Evolutionary conservation across 53 echinoderm and acorn worm genomes (phyloP).

Genomic region (Astropecten irregularis): DNA sequence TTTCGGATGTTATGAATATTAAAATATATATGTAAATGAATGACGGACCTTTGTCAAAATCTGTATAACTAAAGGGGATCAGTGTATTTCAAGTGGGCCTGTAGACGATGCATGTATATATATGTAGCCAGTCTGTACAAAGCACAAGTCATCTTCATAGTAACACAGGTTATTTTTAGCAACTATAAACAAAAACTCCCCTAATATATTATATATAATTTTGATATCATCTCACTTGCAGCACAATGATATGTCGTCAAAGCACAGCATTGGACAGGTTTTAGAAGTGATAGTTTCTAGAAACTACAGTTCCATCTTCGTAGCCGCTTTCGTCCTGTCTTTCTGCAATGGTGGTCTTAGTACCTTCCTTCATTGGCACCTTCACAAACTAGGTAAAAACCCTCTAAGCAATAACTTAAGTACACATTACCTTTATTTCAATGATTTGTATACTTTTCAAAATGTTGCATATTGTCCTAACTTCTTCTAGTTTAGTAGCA

Average conservation of each 20-base stretch:
- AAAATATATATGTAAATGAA: no score
- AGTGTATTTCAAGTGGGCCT: no score
- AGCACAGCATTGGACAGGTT: neutral
- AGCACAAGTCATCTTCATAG: no score
- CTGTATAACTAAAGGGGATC: no score
- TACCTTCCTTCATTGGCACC: conserved; percentile 47
- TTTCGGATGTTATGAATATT: no score
- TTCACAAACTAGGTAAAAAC: conserved; percentile 40
- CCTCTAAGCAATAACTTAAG: neutral
- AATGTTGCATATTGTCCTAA: neutral
- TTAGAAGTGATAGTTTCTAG: neutral
- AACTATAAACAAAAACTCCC: no score
- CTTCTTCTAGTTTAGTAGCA: no score
- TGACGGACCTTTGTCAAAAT: no score
- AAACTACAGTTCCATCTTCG: conserved; percentile 39
- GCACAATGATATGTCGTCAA: conserved; percentile 43
- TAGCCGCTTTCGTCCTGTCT: conserved; percentile 48
- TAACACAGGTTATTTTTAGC: no score
- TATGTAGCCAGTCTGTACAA: no score
- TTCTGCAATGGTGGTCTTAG: conserved; percentile 42
- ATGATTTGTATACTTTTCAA: neutral
- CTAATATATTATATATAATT: no score
- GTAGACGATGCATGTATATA: no score
- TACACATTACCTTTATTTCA: neutral
- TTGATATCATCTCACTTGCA: neutral